A percentile compares a stretch with the other conserved stretches of the same genome.
Conservation (phyloP, 2,888 invertebrate genomes). For the Pachymerium ferrugineum region DNA sequence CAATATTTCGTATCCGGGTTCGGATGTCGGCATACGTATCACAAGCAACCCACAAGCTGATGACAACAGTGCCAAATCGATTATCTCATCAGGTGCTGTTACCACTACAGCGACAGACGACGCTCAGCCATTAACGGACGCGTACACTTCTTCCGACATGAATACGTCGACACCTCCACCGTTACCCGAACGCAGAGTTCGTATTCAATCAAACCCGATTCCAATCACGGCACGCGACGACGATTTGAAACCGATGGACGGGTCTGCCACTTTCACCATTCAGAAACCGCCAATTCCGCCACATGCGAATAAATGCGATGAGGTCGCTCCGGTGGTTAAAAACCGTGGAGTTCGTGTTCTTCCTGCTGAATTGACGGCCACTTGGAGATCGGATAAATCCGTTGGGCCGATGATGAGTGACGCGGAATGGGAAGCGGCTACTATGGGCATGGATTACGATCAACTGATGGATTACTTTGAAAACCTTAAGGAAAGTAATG, state of each 20-base stretch:
- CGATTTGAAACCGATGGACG: constrained; percentile 33
- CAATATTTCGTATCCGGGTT: constrained; percentile 46
- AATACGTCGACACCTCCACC: neutral
- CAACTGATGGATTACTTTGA: constrained; percentile 98
- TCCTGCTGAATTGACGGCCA: neutral
- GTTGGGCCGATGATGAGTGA: constrained; percentile 29
- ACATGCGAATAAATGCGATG: constrained; percentile 33
- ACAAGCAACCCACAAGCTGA: constrained; percentile 44
- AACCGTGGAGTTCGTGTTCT: neutral
- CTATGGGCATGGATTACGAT: constrained; percentile 87
- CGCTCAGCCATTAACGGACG: neutral
- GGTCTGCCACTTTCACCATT: constrained; percentile 31
- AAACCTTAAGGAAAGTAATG: constrained; percentile 81
- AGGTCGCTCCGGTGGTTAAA: neutral
- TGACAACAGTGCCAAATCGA: neutral
- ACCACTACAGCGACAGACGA: neutral
- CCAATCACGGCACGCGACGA: constrained; percentile 35
- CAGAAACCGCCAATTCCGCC: constrained; percentile 38
- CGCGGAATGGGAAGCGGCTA: constrained; percentile 38
- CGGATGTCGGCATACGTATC: constrained; percentile 50
- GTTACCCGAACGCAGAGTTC: constrained; percentile 30
- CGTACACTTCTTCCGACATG: neutral
- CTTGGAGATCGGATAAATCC: neutral
- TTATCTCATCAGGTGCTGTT: neutral
- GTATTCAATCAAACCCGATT: constrained; percentile 38